Base-by-base conservation (phyloP, 2,113 vertebrate genomes). In the Nematolebias whitei region DNA sequence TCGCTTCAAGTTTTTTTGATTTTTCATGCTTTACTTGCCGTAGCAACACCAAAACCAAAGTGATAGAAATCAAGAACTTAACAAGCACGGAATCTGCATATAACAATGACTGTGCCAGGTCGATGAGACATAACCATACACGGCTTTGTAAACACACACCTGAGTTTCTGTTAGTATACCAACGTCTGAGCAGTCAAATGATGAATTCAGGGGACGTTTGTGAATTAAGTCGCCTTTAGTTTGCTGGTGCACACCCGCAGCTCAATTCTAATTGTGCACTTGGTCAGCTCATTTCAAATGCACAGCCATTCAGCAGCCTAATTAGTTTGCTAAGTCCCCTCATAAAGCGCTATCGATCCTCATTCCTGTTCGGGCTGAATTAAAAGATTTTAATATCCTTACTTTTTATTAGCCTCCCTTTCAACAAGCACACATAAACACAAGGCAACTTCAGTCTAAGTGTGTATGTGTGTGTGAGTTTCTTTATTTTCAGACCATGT, bases 271-370 rank as follows among this genome's bases (percentile, higher is more conserved):
- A 72, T 55, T 59, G 75, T 63, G 70, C 60, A 26, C 79, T 24
- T 74, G 47, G 60, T 68, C 52, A 24, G 38, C 80, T 85, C 61
- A 68, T 88, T 77, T 59, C 44, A 66, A 79, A 86, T 84, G 74
- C 82, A 44, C 74, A 57, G 69, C 71, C 67, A 38, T 71, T 79
- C 76, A 43, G 55, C 68, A 63, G 63, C 59, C 80, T 84, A 86
- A 88, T 88, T 88, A 85, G 82, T 77, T 80, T 58, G 15, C 84
- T 84, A 78, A 84, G 80, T 84, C 76, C 68, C 74, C 79, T 87
- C 79, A 85, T 88, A 76, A 89, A 76, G 82, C 79, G 67, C 53
- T 79, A 89, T 89, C 65, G 84, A 89, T 87, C 79, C 68, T 70
- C 57, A 40, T 68, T 59, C 76, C 83, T 70, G 65, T 52, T 71